A percentile compares a stretch with the other conserved stretches of the same genome.
phyloP scores from a whole-genome alignment of 2,888 invertebrate genomes.

The Drosophila pseudotakahashii region DNA sequence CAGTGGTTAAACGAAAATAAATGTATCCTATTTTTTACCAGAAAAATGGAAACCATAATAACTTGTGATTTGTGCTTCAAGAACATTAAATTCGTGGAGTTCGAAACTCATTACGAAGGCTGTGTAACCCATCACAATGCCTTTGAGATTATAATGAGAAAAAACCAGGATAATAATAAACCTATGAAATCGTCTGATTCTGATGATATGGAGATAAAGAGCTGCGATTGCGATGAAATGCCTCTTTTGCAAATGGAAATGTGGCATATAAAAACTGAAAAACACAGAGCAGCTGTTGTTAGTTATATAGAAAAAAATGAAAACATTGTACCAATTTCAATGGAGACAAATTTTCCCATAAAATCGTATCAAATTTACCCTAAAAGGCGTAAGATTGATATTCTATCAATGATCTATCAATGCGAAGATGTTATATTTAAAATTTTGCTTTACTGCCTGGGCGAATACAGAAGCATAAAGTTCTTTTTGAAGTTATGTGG shows the following conservation, averaged over 20 bases:
- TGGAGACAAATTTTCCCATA: not conserved
- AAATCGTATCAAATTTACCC: not conserved
- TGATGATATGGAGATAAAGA: too few relatives aligned
- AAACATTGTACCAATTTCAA: not conserved
- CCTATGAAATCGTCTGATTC: too few relatives aligned
- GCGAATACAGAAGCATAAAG: not conserved
- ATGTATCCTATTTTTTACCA: not conserved
- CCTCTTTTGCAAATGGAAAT: not conserved
- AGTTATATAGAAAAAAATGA: not conserved
- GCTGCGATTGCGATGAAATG: not conserved
- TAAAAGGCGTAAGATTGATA: not conserved
- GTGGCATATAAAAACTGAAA: not conserved
- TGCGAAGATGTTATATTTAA: not conserved
- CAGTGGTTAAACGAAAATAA: not conserved
- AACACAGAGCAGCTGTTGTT: not conserved
- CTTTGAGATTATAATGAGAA: not conserved
- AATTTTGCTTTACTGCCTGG: not conserved
- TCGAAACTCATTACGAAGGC: not conserved
- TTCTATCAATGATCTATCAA: not conserved
- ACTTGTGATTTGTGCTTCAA: conserved; percentile 4
- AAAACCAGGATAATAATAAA: too few relatives aligned
- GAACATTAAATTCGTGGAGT: not conserved
- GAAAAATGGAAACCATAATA: conserved; percentile 3
- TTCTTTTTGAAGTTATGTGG: not conserved
- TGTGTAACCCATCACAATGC: not conserved